Conservation (phyloP, 1,140 invertebrate species). For the Parapsyche elsis region DNA sequence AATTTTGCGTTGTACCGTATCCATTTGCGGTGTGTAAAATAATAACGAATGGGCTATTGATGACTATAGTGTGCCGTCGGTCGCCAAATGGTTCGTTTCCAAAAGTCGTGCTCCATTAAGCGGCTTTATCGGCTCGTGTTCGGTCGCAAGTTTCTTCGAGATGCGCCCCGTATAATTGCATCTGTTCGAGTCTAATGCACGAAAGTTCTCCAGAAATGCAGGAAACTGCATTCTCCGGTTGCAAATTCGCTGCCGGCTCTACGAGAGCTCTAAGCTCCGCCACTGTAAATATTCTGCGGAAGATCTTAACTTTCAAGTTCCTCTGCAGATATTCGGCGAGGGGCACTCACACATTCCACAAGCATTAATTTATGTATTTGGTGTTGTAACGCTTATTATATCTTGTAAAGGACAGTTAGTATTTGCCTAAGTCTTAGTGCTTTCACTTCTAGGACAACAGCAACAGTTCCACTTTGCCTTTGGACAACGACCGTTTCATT, state of each 20-base stretch:
- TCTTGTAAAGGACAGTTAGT: conserved; percentile 62
- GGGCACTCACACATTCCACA: no score
- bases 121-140: background rate
- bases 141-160: conserved; percentile 11
- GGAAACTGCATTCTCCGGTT: conserved; percentile 31
- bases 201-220: conserved; percentile 18
- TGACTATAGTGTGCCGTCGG: no score
- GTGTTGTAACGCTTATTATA: background rate
- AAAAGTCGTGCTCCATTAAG: background rate
- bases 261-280: background rate
- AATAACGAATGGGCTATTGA: no score
- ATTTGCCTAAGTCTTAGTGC: conserved; percentile 77
- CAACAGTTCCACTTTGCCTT: conserved; percentile 93
- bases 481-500: conserved; percentile 86
- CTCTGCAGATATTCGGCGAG: background rate
- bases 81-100: no score
- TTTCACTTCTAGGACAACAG: conserved; percentile 89
- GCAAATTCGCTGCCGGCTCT: background rate
- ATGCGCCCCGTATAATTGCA: conserved; percentile 12
- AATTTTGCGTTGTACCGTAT: no score
- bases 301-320: conserved; percentile 2
- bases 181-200: conserved; percentile 24
- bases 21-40: no score
- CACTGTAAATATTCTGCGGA: background rate
- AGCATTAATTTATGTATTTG: background rate